Percentiles rank a stretch among this genome's conserved stretches.
phyloP scores from a whole-genome alignment of 1,140 invertebrate genomes.

The Archivesica marissinica region DNA sequence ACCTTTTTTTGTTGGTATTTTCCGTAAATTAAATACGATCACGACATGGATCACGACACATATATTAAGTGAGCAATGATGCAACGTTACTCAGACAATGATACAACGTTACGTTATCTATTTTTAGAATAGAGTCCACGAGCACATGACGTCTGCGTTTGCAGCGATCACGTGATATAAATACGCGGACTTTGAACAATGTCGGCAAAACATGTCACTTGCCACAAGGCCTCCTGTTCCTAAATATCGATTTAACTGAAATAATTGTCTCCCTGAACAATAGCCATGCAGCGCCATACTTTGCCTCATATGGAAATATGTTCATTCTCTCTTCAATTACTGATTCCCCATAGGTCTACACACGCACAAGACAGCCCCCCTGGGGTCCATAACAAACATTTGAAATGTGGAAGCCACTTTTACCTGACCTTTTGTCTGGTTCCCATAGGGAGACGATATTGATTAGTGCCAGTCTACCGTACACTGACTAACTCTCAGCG shows the following conservation, averaged over 20 bases:
- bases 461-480: constrained; percentile 46
- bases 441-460: constrained; percentile 41
- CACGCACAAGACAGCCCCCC: constrained; percentile 46
- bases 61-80: too few relatives aligned
- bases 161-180: too few relatives aligned
- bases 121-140: too few relatives aligned
- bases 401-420: constrained; percentile 28
- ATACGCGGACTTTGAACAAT: too few relatives aligned
- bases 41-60: too few relatives aligned
- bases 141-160: too few relatives aligned
- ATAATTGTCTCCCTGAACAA: constrained; percentile 50
- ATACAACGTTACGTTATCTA: too few relatives aligned
- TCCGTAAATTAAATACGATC: too few relatives aligned
- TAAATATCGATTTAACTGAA: constrained; percentile 43
- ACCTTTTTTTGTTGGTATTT: too few relatives aligned
- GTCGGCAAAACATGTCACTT: too few relatives aligned
- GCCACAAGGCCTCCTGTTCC: constrained; percentile 28
- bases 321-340: constrained; percentile 60
- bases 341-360: constrained; percentile 17
- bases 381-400: constrained; percentile 51
- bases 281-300: constrained; percentile 19
- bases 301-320: constrained; percentile 61
- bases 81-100: too few relatives aligned
- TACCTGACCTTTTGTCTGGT: constrained; percentile 50
- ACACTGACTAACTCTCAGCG: constrained; percentile 44